phyloP scores from a whole-genome alignment of 2,797 vertebrate genomes.

The Cyprinella venusta region DNA sequence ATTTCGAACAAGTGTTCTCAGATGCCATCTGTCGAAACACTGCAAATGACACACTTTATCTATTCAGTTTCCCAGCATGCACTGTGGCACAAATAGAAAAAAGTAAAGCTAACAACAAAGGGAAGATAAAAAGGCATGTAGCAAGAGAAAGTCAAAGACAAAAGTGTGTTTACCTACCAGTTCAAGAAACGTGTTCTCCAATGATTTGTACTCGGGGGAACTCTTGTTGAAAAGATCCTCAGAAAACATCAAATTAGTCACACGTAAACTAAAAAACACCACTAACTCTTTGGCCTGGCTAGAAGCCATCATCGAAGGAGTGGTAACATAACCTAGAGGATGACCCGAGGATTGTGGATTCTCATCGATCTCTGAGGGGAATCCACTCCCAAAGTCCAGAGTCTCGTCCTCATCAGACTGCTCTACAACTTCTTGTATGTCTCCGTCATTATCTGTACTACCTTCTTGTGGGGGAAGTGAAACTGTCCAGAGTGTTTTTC shows the following conservation, averaged over 20 bases:
- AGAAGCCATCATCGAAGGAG: constrained; percentile 76
- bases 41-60: constrained; percentile 5
- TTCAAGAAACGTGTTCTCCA: constrained; percentile 91
- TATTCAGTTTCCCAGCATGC: neutral
- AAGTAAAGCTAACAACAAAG: constrained; percentile 62
- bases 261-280: constrained; percentile 94
- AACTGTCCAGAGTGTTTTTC: constrained; percentile 2
- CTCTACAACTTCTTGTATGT: constrained; percentile 54
- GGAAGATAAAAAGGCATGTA: constrained; percentile 68
- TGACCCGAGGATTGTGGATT: constrained; percentile 70
- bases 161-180: constrained; percentile 87
- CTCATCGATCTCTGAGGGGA: constrained; percentile 64
- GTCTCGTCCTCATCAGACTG: constrained; percentile 49
- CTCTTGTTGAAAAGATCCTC: constrained; percentile 93
- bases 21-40: constrained; percentile 14
- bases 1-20: constrained; percentile 26
- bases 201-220: constrained; percentile 88
- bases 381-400: constrained; percentile 57
- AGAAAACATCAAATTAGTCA: constrained; percentile 94
- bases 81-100: neutral
- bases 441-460: constrained; percentile 42
- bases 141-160: constrained; percentile 67
- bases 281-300: constrained; percentile 85
- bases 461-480: constrained; percentile 37
- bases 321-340: constrained; percentile 76